phyloP scores from a whole-genome alignment of 2,888 invertebrate genomes.

The Leptothorax acervorum region DNA sequence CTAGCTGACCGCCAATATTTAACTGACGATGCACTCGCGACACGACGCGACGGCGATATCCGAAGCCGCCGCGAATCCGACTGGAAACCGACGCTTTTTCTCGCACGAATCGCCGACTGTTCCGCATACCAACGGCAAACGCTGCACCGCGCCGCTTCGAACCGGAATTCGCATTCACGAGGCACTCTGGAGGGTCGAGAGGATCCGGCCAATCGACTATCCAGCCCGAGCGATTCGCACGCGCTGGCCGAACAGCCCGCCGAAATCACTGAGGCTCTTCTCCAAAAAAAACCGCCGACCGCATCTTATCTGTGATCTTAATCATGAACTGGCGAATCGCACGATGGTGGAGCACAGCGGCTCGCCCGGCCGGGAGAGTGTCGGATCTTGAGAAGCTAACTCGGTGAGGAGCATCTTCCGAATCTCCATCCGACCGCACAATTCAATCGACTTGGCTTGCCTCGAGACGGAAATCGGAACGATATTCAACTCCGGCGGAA shows the following conservation, averaged over 20 bases:
- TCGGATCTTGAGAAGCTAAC: slow-evolving; percentile 19
- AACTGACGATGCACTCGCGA: slow-evolving; percentile 33
- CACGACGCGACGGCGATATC: slow-evolving; percentile 34
- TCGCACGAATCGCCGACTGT: slow-evolving; percentile 23
- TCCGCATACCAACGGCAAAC: slow-evolving; percentile 29
- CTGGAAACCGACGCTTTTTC: slow-evolving; percentile 12
- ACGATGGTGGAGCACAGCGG: background rate
- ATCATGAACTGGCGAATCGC: slow-evolving; percentile 32
- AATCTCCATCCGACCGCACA: slow-evolving; percentile 29
- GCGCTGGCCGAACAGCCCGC: slow-evolving; percentile 20
- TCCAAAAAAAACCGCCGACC: slow-evolving; percentile 14
- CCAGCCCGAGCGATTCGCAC: slow-evolving; percentile 23
- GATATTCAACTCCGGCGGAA: slow-evolving; percentile 2
- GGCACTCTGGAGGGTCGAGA: slow-evolving; percentile 6
- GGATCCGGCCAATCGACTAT: slow-evolving; percentile 40
- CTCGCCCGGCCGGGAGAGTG: background rate
- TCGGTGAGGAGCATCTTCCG: slow-evolving; percentile 40
- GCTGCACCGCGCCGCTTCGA: background rate
- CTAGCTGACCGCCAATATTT: background rate
- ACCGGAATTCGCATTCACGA: slow-evolving; percentile 13
- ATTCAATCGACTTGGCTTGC: slow-evolving; percentile 19
- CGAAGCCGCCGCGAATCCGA: slow-evolving; percentile 29
- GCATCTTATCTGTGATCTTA: slow-evolving; percentile 45
- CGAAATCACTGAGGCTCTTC: slow-evolving; percentile 23
- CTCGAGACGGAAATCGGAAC: slow-evolving; percentile 44